Evolutionary conservation across 2,797 vertebrate species (phyloP), one percentile per base, ranked within the genome.

Genomic region (Carcharodon carcharias): DNA sequence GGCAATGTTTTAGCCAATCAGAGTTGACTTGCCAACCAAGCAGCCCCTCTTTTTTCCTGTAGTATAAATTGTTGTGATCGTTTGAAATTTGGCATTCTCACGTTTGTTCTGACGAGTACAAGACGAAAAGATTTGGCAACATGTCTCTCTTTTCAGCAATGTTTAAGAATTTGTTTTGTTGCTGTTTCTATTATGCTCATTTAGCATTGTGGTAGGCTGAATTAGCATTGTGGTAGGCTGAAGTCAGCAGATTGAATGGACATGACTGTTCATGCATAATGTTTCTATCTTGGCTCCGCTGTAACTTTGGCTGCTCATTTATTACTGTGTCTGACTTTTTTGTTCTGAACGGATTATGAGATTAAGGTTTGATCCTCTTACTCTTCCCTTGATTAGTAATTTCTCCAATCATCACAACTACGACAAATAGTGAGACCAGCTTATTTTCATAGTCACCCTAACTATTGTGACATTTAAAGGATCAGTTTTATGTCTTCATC

Each of bases 171-270:
- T 85, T 85, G 56, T 92, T 92, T 63, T 91, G 88, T 61, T 56
- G 6, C 56, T 23, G 82, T 89, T 88, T 88, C 8, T 65, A 8
- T 65, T 40, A 18, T 92, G 16, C 61, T 63, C 5, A 63, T 63
- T 92, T n/a, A 35, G 35, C 35, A 58, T 89, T 89, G 89, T 92
- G 89, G 58, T 92, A 63, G 89, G 89, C 58, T 63, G 35, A 61
- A n/a, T 92, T 40, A 18, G 35, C 58, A 58, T 89, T 89, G 89
- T 92, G 89, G 58, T 92, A 40, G 89, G 89, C 89, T 40, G 89
- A 92, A n/a, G 89, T 92, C 89, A 92, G 58, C 58, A 92, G 89
- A 92, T 92, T 92, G 18, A 92, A 65, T n/a, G 58, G 35, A 6
- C 58, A 63, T 61, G 56, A 92, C 61, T 92, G 35, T 63, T 35